phyloP scores from a whole-genome alignment of 1,140 invertebrate genomes.

The Anastrepha obliqua region DNA sequence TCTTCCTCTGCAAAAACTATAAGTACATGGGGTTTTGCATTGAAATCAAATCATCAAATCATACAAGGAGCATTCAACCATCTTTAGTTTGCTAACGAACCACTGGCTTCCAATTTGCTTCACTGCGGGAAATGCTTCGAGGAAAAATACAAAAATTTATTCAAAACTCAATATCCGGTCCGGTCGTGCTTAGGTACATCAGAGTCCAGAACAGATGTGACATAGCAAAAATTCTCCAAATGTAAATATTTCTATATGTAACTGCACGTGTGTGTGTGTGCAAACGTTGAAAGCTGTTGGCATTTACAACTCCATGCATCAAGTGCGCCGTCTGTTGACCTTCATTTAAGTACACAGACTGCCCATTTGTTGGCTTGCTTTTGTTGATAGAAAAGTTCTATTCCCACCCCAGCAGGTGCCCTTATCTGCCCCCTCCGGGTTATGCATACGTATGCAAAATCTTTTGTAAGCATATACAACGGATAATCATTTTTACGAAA shows the following conservation, averaged over 20 bases:
- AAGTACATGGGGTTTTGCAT: too few species aligned
- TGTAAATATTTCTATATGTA: not conserved
- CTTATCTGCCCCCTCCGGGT: not conserved
- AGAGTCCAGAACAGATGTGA: not conserved
- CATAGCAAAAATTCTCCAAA: not conserved
- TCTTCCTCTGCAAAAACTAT: too few species aligned
- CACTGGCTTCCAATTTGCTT: conserved; percentile 9
- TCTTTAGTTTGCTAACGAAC: too few species aligned
- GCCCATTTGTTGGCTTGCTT: not conserved
- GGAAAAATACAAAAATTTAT: not conserved
- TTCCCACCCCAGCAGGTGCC: not conserved
- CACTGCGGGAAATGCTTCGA: not conserved
- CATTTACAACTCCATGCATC: conserved; percentile 1
- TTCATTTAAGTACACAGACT: not conserved
- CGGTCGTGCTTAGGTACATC: not conserved
- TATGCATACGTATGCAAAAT: too few species aligned
- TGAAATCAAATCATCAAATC: too few species aligned
- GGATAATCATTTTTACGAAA: too few species aligned
- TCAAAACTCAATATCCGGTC: not conserved
- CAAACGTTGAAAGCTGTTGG: not conserved
- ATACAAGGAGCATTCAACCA: too few species aligned
- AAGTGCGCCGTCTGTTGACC: conserved; percentile 33
- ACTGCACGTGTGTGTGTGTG: not conserved
- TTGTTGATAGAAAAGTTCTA: not conserved
- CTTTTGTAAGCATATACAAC: too few species aligned